Evolutionary conservation across 2,113 vertebrate species (phyloP).

Genomic region (Antechinus stuartii): DNA sequence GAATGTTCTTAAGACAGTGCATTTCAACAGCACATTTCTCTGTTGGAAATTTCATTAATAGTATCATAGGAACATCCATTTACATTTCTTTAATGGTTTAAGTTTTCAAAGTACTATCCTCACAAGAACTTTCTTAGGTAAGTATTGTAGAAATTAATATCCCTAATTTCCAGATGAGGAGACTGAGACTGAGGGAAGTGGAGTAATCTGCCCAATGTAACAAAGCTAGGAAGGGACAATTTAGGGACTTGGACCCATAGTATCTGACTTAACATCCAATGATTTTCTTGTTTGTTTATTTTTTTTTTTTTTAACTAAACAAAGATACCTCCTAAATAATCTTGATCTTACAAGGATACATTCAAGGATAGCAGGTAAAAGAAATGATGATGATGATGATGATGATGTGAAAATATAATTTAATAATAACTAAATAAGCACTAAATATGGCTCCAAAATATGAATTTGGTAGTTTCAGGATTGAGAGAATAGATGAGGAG

Average conservation of each 20-base stretch:
- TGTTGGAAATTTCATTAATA: not conserved
- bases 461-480: not conserved
- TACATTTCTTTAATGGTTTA: not conserved
- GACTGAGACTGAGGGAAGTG: not conserved
- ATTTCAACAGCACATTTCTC: not conserved
- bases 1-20: not conserved
- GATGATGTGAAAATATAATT: not conserved
- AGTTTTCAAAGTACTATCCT: not conserved
- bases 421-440: fast-evolving
- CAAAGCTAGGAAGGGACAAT: not conserved
- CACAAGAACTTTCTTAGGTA: not conserved
- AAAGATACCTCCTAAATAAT: not conserved
- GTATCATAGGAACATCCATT: not conserved
- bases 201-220: not conserved
- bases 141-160: not conserved
- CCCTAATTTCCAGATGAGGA: not conserved
- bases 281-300: too few relatives aligned
- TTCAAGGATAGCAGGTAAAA: not conserved
- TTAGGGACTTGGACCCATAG: not conserved
- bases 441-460: not conserved
- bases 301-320: not conserved
- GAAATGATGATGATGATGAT: fast-evolving
- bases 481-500: not conserved
- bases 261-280: not conserved
- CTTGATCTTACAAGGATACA: not conserved